Percentiles rank a stretch among this genome's conserved stretches.
phyloP scores from a whole-genome alignment of 2,888 invertebrate species.

The Hirudinaria manillensis region DNA sequence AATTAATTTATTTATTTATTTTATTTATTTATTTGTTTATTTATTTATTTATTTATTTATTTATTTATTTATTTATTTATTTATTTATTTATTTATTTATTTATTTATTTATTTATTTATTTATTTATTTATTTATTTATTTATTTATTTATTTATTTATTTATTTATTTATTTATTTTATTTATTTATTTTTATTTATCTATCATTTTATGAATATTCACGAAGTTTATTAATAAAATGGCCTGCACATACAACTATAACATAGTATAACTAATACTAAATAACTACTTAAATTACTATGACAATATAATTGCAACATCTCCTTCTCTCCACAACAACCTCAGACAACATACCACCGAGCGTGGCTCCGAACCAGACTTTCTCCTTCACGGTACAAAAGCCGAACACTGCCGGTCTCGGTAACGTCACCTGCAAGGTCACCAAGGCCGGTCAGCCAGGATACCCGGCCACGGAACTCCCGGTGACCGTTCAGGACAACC shows the following conservation, averaged over 20 bases:
- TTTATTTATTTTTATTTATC: too few relatives aligned
- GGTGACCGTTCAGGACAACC: conserved; percentile 30
- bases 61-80: not conserved
- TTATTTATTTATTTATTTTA: not conserved
- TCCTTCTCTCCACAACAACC: too few relatives aligned
- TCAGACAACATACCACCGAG: conserved; percentile 19
- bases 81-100: not conserved
- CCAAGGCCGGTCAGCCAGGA: conserved; percentile 27
- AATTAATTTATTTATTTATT: not conserved
- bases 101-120: not conserved
- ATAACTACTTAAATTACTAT: too few relatives aligned
- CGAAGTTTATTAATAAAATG: too few relatives aligned
- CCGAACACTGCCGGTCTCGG: conserved; percentile 17
- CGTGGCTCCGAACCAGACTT: conserved; percentile 21
- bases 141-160: not conserved
- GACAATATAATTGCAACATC: too few relatives aligned
- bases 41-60: not conserved
- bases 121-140: not conserved
- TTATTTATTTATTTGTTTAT: too few relatives aligned
- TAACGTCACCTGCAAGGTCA: conserved; percentile 29
- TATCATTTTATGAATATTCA: too few relatives aligned
- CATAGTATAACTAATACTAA: too few relatives aligned
- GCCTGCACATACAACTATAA: too few relatives aligned
- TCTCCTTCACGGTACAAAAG: conserved; percentile 23
- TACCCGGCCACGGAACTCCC: conserved; percentile 24